These are phyloP conservation scores for Hypotaenidia philippensis DNA, from an alignment of 2,797 vertebrate species.

Conservation along the genomic window DNA sequence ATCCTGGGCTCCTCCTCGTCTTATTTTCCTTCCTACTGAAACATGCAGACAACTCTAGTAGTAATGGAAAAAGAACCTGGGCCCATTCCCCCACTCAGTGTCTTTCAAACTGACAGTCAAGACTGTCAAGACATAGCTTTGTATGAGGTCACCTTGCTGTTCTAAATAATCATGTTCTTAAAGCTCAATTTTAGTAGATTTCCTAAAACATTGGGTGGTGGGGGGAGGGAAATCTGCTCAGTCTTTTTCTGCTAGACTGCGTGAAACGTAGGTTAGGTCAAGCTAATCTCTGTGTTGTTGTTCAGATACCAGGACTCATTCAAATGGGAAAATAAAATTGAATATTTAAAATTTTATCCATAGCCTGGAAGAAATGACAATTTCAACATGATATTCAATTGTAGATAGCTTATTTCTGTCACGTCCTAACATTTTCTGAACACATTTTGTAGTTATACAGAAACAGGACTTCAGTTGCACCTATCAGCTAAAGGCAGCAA, in stretches of 20 bases:
- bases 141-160: neutral
- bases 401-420: neutral
- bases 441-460: neutral
- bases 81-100: fast-evolving
- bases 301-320: neutral
- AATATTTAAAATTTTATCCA: neutral
- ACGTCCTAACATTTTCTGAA: neutral
- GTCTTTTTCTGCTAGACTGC: neutral
- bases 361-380: neutral
- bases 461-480: neutral
- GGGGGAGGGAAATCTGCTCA: neutral
- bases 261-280: neutral
- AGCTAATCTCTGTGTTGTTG: neutral
- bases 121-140: neutral
- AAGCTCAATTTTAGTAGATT: neutral
- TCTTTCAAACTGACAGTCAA: neutral
- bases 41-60: neutral
- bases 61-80: neutral
- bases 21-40: neutral
- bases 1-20: neutral
- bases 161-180: neutral
- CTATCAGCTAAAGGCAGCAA: neutral
- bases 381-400: neutral
- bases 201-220: neutral
- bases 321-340: neutral